Evolutionary conservation across 2,797 vertebrate genomes (phyloP).

Genomic region (Champsocephalus gunnari): DNA sequence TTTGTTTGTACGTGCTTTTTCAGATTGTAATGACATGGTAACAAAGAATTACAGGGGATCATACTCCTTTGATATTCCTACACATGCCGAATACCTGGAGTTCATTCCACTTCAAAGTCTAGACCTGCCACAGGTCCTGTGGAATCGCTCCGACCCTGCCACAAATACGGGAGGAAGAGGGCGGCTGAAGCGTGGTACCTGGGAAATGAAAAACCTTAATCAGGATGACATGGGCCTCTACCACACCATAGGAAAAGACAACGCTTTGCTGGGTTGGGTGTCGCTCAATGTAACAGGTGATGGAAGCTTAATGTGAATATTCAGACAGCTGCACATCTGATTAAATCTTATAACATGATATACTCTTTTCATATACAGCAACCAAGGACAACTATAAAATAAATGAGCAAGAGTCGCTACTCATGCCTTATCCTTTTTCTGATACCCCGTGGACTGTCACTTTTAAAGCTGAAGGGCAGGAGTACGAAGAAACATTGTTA

Average conservation of each 20-base stretch:
- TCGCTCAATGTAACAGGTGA: constrained; percentile 57
- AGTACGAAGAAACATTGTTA: rapidly evolving
- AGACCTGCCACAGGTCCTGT: constrained; percentile 22
- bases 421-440: rapidly evolving
- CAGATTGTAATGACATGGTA: constrained; percentile 36
- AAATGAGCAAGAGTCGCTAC: rapidly evolving
- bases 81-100: constrained; percentile 9
- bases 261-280: constrained; percentile 1
- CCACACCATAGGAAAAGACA: constrained; percentile 29
- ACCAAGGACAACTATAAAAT: rapidly evolving
- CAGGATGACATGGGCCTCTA: constrained; percentile 66
- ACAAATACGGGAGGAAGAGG: not conserved
- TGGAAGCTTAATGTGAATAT: not conserved
- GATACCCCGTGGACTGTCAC: not conserved
- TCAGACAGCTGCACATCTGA: not conserved
- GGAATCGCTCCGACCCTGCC: constrained; percentile 49
- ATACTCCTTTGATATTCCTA: rapidly evolving
- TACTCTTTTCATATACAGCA: constrained; percentile 41
- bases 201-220: constrained; percentile 1
- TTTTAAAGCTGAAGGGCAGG: rapidly evolving
- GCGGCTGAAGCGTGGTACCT: rapidly evolving
- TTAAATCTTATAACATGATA: constrained; percentile 1
- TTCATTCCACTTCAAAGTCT: not conserved
- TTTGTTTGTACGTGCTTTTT: constrained; percentile 16
- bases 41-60: rapidly evolving